Evolutionary conservation across 2,888 invertebrate genomes (phyloP).

Genomic region (Pterostichus madidus): DNA sequence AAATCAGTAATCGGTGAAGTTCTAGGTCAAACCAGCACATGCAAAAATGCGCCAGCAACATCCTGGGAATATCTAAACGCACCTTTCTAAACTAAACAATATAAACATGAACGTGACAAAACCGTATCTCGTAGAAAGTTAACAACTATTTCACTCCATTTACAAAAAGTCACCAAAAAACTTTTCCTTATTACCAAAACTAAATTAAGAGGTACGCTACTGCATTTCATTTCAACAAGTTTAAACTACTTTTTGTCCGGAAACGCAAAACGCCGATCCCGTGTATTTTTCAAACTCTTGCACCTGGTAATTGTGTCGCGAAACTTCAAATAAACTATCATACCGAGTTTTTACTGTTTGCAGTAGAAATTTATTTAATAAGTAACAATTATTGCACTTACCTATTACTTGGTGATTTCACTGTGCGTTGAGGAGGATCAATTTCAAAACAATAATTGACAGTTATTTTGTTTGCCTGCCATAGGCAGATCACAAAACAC

Average conservation of each 20-base stretch:
- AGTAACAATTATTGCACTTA: constrained; percentile 42
- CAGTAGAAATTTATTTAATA: constrained; percentile 16
- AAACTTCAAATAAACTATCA: constrained; percentile 30
- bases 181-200: constrained; percentile 29
- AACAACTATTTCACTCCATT: constrained; percentile 64
- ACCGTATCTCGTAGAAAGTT: constrained; percentile 67
- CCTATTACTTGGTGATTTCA: constrained; percentile 32
- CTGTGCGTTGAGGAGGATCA: constrained; percentile 13
- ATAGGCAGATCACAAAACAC: constrained; percentile 57
- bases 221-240: constrained; percentile 19
- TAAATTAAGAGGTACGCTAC: constrained; percentile 9
- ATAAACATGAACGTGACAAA: constrained; percentile 68
- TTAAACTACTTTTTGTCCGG: constrained; percentile 23
- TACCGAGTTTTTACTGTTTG: not conserved
- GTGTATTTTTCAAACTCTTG: constrained; percentile 15
- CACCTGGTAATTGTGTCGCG: constrained; percentile 43
- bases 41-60: constrained; percentile 64
- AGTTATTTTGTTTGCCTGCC: constrained; percentile 61
- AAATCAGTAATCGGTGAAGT: constrained; percentile 63
- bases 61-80: constrained; percentile 66
- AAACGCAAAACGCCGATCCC: not conserved
- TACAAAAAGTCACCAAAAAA: constrained; percentile 61
- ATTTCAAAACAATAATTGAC: constrained; percentile 63
- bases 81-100: constrained; percentile 68
- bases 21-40: constrained; percentile 61